Conservation (phyloP, 2,113 vertebrate genomes). For the Oreotragus oreotragus region DNA sequence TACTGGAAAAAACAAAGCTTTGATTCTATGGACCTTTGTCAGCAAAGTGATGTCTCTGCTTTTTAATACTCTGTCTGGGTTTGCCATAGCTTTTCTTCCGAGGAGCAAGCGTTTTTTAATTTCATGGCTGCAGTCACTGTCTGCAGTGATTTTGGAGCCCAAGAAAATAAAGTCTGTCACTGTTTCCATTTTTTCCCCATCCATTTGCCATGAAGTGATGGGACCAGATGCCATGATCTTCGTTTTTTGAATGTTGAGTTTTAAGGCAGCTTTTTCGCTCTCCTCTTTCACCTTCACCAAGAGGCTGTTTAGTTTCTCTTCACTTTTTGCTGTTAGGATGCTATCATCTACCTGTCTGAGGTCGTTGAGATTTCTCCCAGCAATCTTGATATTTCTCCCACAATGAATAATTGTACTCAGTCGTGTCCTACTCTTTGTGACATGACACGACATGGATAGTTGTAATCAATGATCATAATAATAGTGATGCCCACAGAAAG, state of each 20-base stretch:
- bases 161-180: background rate
- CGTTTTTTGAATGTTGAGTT: background rate
- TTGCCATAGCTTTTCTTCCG: background rate
- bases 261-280: background rate
- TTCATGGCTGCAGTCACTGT: background rate
- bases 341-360: background rate
- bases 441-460: rapidly evolving
- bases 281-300: background rate
- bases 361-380: background rate
- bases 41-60: background rate
- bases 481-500: rapidly evolving
- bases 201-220: background rate
- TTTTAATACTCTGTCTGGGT: background rate
- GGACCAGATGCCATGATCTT: background rate
- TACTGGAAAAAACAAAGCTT: background rate
- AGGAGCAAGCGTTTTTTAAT: background rate
- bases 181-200: background rate
- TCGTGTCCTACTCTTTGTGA: background rate
- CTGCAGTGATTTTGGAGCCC: background rate
- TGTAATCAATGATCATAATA: rapidly evolving
- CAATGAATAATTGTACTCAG: background rate
- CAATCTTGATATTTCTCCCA: background rate
- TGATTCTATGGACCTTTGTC: background rate
- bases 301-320: background rate
- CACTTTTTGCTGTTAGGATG: background rate